These are phyloP conservation scores for Mythimna lalbum DNA, from an alignment of 2,888 invertebrate species.

Conservation along the genomic window DNA sequence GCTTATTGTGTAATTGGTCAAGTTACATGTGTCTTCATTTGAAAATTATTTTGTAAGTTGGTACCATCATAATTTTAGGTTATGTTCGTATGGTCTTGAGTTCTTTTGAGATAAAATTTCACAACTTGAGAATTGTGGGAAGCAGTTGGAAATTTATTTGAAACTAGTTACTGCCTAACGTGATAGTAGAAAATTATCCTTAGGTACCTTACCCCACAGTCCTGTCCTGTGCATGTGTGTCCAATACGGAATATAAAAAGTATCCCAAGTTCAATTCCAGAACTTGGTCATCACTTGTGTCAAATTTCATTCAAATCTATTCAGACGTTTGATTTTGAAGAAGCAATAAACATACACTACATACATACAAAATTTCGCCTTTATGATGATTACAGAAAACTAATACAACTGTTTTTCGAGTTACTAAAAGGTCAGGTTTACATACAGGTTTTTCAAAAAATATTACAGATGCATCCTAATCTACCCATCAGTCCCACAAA, in stretches of 20 bases:
- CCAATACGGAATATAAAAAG: too few relatives aligned
- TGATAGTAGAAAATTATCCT: too few relatives aligned
- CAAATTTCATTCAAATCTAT: too few relatives aligned
- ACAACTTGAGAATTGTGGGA: not conserved
- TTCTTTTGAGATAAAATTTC: conserved; percentile 6
- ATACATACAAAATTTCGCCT: too few relatives aligned
- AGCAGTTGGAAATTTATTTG: not conserved
- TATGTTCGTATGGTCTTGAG: conserved; percentile 1
- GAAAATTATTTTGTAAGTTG: conserved; percentile 15
- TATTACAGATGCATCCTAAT: not conserved
- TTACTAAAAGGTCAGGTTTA: not conserved
- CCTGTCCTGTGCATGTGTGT: too few relatives aligned
- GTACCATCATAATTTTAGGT: not conserved
- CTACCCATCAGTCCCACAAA: not conserved
- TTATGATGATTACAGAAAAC: not conserved
- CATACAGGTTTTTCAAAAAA: not conserved
- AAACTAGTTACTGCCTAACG: too few relatives aligned
- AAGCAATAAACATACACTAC: too few relatives aligned
- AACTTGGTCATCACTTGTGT: too few relatives aligned
- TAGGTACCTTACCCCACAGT: too few relatives aligned
- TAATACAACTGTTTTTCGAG: not conserved
- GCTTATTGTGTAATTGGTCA: conserved; percentile 38
- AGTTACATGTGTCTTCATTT: conserved; percentile 38
- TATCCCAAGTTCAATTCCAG: too few relatives aligned
- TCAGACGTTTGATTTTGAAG: too few relatives aligned